Evolutionary conservation across 2,888 invertebrate genomes (phyloP).

Genomic region (Aphrophora alni): DNA sequence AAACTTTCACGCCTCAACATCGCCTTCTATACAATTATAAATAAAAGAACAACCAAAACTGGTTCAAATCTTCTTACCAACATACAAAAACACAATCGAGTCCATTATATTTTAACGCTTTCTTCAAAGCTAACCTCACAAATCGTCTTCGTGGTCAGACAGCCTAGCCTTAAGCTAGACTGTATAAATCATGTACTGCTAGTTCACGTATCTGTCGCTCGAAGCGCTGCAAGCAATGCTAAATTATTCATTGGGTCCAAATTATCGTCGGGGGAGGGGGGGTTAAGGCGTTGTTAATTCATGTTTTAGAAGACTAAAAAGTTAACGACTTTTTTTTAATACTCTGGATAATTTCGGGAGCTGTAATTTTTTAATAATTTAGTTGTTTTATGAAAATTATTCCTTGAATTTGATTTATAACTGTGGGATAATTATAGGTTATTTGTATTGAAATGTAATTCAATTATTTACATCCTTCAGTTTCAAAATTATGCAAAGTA

Average conservation of each 20-base stretch:
- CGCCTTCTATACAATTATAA: too few species aligned
- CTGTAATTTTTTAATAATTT: too few species aligned
- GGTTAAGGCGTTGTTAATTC: not conserved
- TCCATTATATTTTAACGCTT: not conserved
- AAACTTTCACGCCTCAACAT: too few species aligned
- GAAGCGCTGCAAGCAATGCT: not conserved
- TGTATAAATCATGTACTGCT: not conserved
- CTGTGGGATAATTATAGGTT: too few species aligned
- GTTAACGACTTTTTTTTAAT: not conserved
- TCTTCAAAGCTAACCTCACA: not conserved
- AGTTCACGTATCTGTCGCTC: not conserved
- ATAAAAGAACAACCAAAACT: too few species aligned
- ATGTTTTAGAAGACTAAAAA: not conserved
- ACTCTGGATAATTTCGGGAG: too few species aligned
- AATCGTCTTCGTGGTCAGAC: not conserved
- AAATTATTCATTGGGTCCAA: not conserved
- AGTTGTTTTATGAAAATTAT: too few species aligned
- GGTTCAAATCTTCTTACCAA: too few species aligned
- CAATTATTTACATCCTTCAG: too few species aligned
- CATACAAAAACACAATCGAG: not conserved
- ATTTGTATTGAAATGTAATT: too few species aligned
- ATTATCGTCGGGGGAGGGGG: not conserved
- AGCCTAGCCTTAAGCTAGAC: not conserved
- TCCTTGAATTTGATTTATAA: too few species aligned
- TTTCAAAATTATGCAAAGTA: too few species aligned